Conservation (phyloP, 1,140 invertebrate species). For the Diorhabda carinulata region DNA sequence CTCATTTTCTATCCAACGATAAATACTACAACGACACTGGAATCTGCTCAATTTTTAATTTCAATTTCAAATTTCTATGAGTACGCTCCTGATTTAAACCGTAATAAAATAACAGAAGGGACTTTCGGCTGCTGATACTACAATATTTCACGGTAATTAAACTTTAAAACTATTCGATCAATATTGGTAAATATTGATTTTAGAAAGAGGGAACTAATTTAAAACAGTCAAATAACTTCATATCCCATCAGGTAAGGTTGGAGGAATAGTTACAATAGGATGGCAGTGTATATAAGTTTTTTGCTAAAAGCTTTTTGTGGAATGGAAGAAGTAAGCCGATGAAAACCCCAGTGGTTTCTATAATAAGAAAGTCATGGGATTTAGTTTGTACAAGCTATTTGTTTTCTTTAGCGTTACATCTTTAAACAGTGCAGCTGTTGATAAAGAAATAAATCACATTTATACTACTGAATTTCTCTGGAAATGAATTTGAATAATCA, state of each 20-base stretch:
- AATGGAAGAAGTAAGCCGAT: neutral
- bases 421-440: no score
- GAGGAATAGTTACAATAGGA: neutral
- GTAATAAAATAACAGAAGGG: neutral
- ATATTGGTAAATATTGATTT: slow-evolving; percentile 26
- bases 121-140: slow-evolving; percentile 8
- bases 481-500: no score
- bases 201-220: slow-evolving; percentile 20
- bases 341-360: neutral
- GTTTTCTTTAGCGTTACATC: no score
- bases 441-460: no score
- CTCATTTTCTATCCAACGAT: no score
- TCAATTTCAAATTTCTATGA: no score
- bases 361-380: slow-evolving; percentile 2
- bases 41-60: no score
- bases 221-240: neutral
- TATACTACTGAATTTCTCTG: no score
- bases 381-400: neutral
- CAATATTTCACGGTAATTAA: slow-evolving; percentile 30
- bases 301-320: neutral
- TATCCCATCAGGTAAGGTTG: neutral
- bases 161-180: slow-evolving; percentile 24
- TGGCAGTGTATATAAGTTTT: neutral
- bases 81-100: neutral
- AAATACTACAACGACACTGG: no score